Base-by-base conservation (phyloP, 2,888 invertebrate genomes). In the Physocephala rufipes region DNA sequence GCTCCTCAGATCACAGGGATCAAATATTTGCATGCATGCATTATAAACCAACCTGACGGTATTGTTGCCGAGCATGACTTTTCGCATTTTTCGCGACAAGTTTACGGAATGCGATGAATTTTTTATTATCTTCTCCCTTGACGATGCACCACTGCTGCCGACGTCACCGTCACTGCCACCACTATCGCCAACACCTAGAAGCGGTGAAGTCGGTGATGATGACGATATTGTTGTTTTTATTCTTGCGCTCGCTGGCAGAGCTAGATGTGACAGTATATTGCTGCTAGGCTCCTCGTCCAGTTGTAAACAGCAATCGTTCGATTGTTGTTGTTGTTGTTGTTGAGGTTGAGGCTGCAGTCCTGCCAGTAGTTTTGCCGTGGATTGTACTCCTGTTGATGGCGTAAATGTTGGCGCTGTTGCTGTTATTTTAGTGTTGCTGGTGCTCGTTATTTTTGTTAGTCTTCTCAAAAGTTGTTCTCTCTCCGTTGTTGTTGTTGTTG, bases 1-100 rank as follows among this genome's bases (percentile, higher is more conserved):
- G 49, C 13, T n/a, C n/a, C n/a, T n/a, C 21, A 16, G n/a, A 24
- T 15, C 24, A 26, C 19, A 26, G 58, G 58, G 28, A 15, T 24
- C 43, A 47, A 36, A 58, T 55, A 55, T 64, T 64, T 64, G 49
- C 64, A 51, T 65, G 63, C 47, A 63, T 63, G 24, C 28, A 49
- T 69, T 61, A 59, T 71, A 28, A 58, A 81, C 82, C 75, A 78
- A 83, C 82, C 83, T 83, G 81, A 81, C 62, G 68, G 21, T 79
- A 77, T 77, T 80, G 77, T 81, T 79, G 74, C 78, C 78, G 77
- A 82, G 78, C 75, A 81, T 80, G 78, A 79, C 82, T 81, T 84
- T 82, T 79, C 76, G 79, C 82, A 83, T 79, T 74, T 81, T 80
- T 76, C 79, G 76, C n/a, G 74, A 76, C 77, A 80, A 78, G 78